A percentile compares a stretch with the other conserved stretches of the same genome.
Evolutionary conservation across 2,888 invertebrate genomes (phyloP).

Genomic region (Galeruca laticollis): DNA sequence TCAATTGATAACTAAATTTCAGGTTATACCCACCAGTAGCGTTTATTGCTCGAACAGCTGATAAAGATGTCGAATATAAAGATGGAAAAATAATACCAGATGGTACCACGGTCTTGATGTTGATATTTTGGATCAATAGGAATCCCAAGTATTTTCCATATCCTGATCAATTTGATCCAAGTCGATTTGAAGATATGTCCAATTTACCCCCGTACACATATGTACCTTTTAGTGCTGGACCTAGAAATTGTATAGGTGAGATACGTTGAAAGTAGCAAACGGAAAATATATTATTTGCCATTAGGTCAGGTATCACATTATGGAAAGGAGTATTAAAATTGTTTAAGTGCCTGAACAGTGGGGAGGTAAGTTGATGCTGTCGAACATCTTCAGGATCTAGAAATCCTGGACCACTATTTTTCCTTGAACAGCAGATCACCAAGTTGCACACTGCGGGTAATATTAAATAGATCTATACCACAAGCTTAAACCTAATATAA

Average conservation of each 20-base stretch:
- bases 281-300: too few relatives aligned
- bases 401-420: too few relatives aligned
- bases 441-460: too few relatives aligned
- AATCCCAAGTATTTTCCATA: conserved; percentile 69
- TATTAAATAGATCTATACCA: too few relatives aligned
- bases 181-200: conserved; percentile 66
- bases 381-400: too few relatives aligned
- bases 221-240: conserved; percentile 75
- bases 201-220: conserved; percentile 68
- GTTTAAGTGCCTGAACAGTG: too few relatives aligned
- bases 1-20: neutral
- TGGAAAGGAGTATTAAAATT: too few relatives aligned
- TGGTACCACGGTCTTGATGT: conserved; percentile 64
- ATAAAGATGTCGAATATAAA: conserved; percentile 36
- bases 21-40: conserved; percentile 41
- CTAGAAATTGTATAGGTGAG: conserved; percentile 73
- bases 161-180: conserved; percentile 70
- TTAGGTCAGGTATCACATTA: too few relatives aligned
- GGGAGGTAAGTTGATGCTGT: too few relatives aligned
- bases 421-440: too few relatives aligned
- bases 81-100: conserved; percentile 58
- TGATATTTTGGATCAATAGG: conserved; percentile 68
- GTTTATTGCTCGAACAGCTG: conserved; percentile 13
- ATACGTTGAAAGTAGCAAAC: too few relatives aligned
- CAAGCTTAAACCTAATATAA: too few relatives aligned